Evolutionary conservation across 2,797 vertebrate genomes (phyloP).

Genomic region (Sciurus vulgaris): DNA sequence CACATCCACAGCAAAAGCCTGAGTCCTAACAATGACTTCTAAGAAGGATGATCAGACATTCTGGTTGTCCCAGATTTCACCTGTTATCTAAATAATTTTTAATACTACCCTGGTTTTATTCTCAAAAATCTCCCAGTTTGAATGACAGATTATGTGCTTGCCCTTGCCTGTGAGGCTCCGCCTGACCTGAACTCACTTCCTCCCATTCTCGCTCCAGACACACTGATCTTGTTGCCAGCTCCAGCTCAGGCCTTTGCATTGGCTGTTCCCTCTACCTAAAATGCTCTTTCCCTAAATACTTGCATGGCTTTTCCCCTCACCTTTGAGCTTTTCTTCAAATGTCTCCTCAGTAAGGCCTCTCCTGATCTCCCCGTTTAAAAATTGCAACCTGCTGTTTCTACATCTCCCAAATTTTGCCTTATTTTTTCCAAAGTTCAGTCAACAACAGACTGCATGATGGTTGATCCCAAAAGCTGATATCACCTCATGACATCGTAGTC

Average conservation of each 20-base stretch:
- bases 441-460: not conserved
- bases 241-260: not conserved
- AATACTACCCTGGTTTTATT: not conserved
- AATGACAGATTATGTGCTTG: not conserved
- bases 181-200: not conserved
- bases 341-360: not conserved
- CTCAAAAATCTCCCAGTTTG: not conserved
- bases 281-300: not conserved
- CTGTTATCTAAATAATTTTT: not conserved
- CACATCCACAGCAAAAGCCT: not conserved
- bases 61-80: not conserved
- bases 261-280: not conserved
- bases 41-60: not conserved
- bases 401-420: not conserved
- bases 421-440: not conserved
- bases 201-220: not conserved
- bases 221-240: not conserved
- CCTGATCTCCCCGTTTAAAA: conserved; percentile 5
- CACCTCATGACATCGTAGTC: not conserved
- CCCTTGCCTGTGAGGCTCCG: not conserved
- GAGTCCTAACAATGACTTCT: not conserved
- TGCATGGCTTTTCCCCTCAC: not conserved
- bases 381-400: not conserved
- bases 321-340: not conserved
- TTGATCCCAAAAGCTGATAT: no score